Evolutionary conservation across 2,888 invertebrate genomes (phyloP), one percentile per base, ranked within the genome.

Genomic region (Seira ritae): DNA sequence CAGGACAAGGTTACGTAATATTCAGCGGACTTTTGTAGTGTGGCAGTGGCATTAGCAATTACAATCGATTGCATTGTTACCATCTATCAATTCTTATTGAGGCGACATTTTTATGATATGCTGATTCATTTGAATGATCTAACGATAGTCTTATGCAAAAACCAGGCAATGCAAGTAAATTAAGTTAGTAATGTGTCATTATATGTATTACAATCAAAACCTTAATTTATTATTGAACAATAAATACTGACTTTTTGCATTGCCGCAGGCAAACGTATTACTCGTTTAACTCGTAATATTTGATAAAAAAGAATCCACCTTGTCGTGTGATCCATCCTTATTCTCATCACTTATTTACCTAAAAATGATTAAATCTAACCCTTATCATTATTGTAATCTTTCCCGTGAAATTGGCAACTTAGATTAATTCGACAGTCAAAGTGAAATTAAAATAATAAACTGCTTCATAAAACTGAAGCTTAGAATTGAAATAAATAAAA

Each of bases 91-190:
- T n/a, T n/a, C n/a, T n/a, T n/a, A n/a, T n/a, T n/a, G n/a, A n/a
- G n/a, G n/a, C n/a, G n/a, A n/a, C n/a, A n/a, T n/a, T n/a, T n/a
- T n/a, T n/a, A n/a, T n/a, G n/a, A n/a, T n/a, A n/a, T n/a, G n/a
- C n/a, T n/a, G n/a, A n/a, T n/a, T n/a, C n/a, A n/a, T n/a, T n/a
- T n/a, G n/a, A n/a, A n/a, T n/a, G n/a, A n/a, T n/a, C n/a, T n/a
- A n/a, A n/a, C n/a, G n/a, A n/a, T n/a, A n/a, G n/a, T n/a, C n/a
- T n/a, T n/a, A n/a, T n/a, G n/a, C n/a, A n/a, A n/a, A n/a, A n/a
- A n/a, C n/a, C n/a, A n/a, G n/a, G n/a, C 15, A 37, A 62, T 62
- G 12, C 65, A 66, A 65, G 23, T 66, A 17, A 8, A 66, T 50
- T 17, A 3, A 50, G 12, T 46, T 46, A 1, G 65, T 19, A 65